Evolutionary conservation across 2,888 invertebrate genomes (phyloP).

Genomic region (Polydesmus complanatus): DNA sequence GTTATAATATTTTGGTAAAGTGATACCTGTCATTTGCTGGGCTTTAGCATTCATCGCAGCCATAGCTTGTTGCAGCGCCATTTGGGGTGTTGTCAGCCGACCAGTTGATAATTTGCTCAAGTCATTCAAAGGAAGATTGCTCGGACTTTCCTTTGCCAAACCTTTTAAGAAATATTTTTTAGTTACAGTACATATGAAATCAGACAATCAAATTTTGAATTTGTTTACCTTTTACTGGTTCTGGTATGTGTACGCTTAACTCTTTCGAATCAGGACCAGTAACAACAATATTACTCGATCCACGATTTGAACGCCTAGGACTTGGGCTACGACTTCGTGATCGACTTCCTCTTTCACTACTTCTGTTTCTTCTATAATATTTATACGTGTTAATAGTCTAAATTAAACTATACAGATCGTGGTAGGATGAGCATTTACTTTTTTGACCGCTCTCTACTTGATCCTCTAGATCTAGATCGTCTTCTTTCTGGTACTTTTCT

Average conservation of each 20-base stretch:
- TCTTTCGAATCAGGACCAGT: background rate
- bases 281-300: background rate
- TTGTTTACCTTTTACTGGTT: background rate
- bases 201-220: too few species aligned
- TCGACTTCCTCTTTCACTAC: background rate
- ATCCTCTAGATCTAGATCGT: slow-evolving; percentile 1
- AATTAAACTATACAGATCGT: too few species aligned
- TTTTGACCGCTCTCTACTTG: background rate
- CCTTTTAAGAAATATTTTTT: slow-evolving; percentile 19
- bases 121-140: slow-evolving; percentile 26
- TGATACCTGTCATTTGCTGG: slow-evolving; percentile 37
- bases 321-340: slow-evolving; percentile 5
- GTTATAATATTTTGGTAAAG: slow-evolving; percentile 56
- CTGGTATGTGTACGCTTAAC: background rate
- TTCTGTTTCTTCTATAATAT: background rate
- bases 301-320: too few species aligned
- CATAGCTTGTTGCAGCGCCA: slow-evolving; percentile 34
- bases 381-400: too few species aligned
- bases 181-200: background rate
- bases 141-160: slow-evolving; percentile 26
- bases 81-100: slow-evolving; percentile 30
- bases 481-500: background rate
- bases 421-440: background rate
- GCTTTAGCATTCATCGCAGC: slow-evolving; percentile 34
- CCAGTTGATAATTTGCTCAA: slow-evolving; percentile 14